phyloP scores from a whole-genome alignment of 2,797 vertebrate genomes.

The Phoeniculus purpureus region DNA sequence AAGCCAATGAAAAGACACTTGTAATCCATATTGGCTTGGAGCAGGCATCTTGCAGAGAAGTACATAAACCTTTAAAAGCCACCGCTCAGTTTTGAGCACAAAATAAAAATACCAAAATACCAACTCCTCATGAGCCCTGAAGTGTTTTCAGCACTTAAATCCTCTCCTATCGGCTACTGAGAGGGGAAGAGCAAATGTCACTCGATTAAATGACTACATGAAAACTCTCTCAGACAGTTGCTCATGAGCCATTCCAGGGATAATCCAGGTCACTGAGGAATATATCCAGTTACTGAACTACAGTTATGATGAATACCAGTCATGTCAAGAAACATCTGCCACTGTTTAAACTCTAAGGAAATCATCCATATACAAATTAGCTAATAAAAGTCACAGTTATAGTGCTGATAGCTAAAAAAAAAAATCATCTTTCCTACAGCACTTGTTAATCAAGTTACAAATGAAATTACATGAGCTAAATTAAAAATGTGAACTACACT shows the following conservation, averaged over 20 bases:
- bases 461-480: neutral
- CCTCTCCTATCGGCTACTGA: neutral
- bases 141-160: neutral
- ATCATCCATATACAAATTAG: neutral
- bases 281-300: neutral
- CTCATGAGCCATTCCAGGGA: neutral
- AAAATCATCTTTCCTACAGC: neutral
- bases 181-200: neutral
- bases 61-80: neutral
- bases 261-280: conserved; percentile 5
- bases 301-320: neutral
- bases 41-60: neutral
- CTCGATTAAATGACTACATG: neutral
- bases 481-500: neutral
- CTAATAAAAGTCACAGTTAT: neutral
- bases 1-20: neutral
- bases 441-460: neutral
- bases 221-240: neutral
- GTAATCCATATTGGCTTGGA: fast-evolving
- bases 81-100: neutral
- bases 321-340: neutral
- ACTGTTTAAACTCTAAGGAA: neutral
- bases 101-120: neutral
- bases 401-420: neutral
- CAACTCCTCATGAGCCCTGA: neutral